Evolutionary conservation across 2,113 vertebrate species (phyloP).

Genomic region (Brachyhypopomus occidentalis): DNA sequence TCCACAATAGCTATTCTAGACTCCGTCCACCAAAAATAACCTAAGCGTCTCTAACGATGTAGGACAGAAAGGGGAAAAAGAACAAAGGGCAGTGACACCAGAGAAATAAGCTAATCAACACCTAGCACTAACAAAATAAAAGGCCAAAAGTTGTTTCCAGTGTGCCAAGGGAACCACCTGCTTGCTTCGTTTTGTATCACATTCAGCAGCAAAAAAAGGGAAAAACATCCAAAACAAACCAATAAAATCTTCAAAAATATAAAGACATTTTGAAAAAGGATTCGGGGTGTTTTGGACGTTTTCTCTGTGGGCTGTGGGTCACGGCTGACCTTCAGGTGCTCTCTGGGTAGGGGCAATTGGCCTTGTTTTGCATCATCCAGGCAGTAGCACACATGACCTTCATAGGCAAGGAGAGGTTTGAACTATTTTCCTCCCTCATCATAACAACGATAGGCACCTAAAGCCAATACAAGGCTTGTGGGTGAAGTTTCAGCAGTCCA

Average conservation of each 20-base stretch:
- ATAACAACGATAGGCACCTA: neutral
- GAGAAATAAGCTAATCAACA: too few species aligned
- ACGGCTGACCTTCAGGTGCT: slow-evolving; percentile 41
- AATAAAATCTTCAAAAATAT: slow-evolving; percentile 33
- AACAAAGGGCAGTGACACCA: too few species aligned
- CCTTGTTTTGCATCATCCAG: slow-evolving; percentile 15
- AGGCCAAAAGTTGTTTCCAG: neutral
- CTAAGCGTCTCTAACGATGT: too few species aligned
- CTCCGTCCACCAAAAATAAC: too few species aligned
- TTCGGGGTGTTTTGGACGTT: slow-evolving; percentile 9
- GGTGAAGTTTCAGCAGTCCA: neutral
- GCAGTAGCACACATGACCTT: neutral
- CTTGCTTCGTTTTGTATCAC: neutral
- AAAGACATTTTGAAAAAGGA: slow-evolving; percentile 29
- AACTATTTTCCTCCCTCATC: neutral
- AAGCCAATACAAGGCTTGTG: neutral
- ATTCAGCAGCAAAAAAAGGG: neutral
- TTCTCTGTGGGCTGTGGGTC: slow-evolving; percentile 23
- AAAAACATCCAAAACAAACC: neutral
- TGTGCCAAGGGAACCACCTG: neutral
- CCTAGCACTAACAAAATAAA: too few species aligned
- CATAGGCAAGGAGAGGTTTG: too few species aligned
- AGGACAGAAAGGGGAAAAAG: too few species aligned
- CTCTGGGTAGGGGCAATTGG: neutral
- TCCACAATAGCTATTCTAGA: too few species aligned